phyloP scores from a whole-genome alignment of 2,113 vertebrate genomes.

The Emydocephalus ijimae region DNA sequence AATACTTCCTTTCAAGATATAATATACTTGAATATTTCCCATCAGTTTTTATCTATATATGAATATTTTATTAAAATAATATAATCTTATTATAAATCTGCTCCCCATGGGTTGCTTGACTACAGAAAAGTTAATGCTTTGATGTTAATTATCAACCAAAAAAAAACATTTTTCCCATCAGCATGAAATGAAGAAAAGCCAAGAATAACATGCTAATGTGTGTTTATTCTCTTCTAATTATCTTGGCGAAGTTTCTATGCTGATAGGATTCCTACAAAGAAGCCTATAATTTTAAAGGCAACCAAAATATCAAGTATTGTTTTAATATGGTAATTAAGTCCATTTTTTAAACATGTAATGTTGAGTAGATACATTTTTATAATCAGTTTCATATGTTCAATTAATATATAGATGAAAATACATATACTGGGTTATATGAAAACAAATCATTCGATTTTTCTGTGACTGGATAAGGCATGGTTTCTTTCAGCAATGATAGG shows the following conservation, averaged over 20 bases:
- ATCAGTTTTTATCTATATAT: too few relatives aligned
- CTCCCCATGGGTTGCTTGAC: background rate
- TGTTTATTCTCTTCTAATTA: constrained; percentile 14
- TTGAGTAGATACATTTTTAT: background rate
- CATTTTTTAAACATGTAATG: background rate
- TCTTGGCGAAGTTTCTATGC: constrained; percentile 3
- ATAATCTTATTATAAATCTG: background rate
- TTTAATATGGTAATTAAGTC: background rate
- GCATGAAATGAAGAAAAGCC: constrained; percentile 38
- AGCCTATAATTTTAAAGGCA: background rate
- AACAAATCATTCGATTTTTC: background rate
- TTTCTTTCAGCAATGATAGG: background rate
- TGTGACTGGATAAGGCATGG: background rate
- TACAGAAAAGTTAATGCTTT: constrained; percentile 19
- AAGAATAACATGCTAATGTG: constrained; percentile 30
- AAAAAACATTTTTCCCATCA: constrained; percentile 30
- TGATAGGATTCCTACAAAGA: background rate
- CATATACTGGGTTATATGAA: background rate
- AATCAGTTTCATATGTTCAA: background rate
- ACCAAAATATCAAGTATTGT: background rate
- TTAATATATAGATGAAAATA: background rate
- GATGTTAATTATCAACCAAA: constrained; percentile 14
- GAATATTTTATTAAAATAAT: background rate
- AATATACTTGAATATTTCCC: background rate
- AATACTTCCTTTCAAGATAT: background rate